Evolutionary conservation across 2,113 vertebrate species (phyloP).

Genomic region (Myotis davidii): DNA sequence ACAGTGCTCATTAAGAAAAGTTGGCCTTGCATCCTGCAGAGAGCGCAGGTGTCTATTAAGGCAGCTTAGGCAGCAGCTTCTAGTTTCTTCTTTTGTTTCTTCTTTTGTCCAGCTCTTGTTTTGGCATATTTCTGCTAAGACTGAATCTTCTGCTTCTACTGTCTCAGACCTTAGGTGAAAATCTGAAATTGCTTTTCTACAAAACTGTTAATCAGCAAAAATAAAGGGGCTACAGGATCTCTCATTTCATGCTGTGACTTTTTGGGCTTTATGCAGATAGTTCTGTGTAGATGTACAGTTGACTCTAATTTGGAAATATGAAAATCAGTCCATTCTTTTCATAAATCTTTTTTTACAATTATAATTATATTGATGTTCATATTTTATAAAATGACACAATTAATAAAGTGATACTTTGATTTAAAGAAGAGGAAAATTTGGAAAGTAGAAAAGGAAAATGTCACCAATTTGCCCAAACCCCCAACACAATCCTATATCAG

Average conservation of each 20-base stretch:
- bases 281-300: constrained; percentile 91
- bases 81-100: not conserved
- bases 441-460: not conserved
- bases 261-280: constrained; percentile 87
- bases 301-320: constrained; percentile 88
- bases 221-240: constrained; percentile 89
- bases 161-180: constrained; percentile 88
- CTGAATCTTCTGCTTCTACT: constrained; percentile 78
- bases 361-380: constrained; percentile 93
- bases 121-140: not conserved
- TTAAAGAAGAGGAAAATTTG: constrained; percentile 22
- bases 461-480: not conserved
- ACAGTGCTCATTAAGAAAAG: not conserved
- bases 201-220: constrained; percentile 90
- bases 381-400: constrained; percentile 92
- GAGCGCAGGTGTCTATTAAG: not conserved
- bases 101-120: not conserved
- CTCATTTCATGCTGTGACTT: constrained; percentile 90
- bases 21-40: too few species aligned
- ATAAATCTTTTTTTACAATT: constrained; percentile 86
- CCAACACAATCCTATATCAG: not conserved
- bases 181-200: constrained; percentile 89
- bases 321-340: constrained; percentile 89
- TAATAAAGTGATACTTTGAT: constrained; percentile 92
- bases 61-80: not conserved